Evolutionary conservation across 2,888 invertebrate species (phyloP).

Genomic region (Phaonia tiefii): DNA sequence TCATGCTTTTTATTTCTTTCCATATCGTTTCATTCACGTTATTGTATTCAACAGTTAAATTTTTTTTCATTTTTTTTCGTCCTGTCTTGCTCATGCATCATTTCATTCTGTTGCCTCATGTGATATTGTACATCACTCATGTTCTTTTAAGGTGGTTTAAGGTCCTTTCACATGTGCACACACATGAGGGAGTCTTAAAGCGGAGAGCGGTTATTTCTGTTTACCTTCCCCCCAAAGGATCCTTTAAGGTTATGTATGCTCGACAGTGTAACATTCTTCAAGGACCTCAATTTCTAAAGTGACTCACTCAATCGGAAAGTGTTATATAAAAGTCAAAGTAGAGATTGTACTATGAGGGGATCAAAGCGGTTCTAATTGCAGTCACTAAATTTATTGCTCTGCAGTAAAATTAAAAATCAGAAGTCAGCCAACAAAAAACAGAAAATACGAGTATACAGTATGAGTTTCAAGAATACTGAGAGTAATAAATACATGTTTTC

Average conservation of each 20-base stretch:
- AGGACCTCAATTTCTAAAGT: no score
- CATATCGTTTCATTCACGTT: constrained; percentile 22
- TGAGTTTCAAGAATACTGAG: no score
- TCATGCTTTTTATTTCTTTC: constrained; percentile 35
- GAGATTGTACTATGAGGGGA: no score
- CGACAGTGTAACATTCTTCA: no score
- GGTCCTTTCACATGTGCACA: constrained; percentile 1
- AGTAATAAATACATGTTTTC: no score
- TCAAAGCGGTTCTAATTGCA: background rate
- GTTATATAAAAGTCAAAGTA: no score
- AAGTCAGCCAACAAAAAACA: no score
- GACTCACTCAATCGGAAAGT: no score
- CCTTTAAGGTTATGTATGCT: no score
- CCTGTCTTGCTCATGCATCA: constrained; percentile 27
- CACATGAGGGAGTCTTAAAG: background rate
- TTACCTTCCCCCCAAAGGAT: no score
- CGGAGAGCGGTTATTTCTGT: no score
- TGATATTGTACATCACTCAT: constrained; percentile 51
- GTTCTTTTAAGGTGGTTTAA: constrained; percentile 40
- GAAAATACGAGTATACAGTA: no score
- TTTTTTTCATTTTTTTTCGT: constrained; percentile 27
- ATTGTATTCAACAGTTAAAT: constrained; percentile 51
- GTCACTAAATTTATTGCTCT: constrained; percentile 14
- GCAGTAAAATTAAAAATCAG: background rate
- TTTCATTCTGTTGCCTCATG: constrained; percentile 48